phyloP scores from a whole-genome alignment of 2,797 vertebrate species.

The Erethizon dorsatum region DNA sequence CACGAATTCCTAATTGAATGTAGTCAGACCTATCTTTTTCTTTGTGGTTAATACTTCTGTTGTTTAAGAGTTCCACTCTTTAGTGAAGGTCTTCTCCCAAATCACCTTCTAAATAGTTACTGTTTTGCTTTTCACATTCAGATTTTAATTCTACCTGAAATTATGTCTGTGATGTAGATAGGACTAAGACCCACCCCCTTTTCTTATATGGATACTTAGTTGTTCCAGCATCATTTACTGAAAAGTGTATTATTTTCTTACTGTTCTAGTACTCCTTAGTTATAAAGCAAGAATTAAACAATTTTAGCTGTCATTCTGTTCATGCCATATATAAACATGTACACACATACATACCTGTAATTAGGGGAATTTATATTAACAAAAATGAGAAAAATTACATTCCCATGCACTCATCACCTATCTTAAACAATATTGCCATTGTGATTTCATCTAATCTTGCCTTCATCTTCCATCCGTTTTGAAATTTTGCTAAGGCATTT shows the following conservation, averaged over 20 bases:
- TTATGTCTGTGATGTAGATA: not conserved
- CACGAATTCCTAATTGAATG: slow-evolving; percentile 1
- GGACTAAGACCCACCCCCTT: not conserved
- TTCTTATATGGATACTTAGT: not conserved
- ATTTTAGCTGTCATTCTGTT: not conserved
- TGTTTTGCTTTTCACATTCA: not conserved
- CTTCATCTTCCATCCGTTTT: not conserved
- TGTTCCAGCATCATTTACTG: not conserved
- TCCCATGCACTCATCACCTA: not conserved
- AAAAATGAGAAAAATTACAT: not conserved
- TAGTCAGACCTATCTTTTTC: not conserved
- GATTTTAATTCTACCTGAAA: not conserved
- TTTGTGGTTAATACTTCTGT: not conserved
- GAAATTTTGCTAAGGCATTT: not conserved
- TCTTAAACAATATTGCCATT: not conserved
- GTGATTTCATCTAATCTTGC: not conserved
- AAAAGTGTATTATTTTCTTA: not conserved
- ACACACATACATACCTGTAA: not conserved
- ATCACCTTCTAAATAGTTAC: not conserved
- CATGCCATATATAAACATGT: not conserved
- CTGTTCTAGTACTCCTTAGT: not conserved
- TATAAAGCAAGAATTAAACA: not conserved
- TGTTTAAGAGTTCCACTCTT: not conserved
- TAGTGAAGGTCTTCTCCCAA: not conserved
- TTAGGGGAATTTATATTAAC: not conserved